Conservation (phyloP, 1,140 invertebrate genomes). For the Ceratina calcarata region DNA sequence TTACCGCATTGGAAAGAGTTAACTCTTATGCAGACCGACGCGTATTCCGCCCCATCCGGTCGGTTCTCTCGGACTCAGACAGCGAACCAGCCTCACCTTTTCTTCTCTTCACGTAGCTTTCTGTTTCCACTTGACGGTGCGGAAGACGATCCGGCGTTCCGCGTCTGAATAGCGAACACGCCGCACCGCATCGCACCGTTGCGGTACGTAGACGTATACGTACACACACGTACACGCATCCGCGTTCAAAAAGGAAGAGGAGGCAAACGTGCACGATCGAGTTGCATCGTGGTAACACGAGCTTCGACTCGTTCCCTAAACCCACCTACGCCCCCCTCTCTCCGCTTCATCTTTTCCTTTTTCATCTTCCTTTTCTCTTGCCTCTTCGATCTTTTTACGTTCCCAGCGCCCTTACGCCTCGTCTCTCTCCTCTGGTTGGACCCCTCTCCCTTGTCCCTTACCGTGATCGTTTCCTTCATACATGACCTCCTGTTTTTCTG, state of each 20-base stretch:
- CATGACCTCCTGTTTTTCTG: not conserved
- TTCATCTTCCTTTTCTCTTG: not conserved
- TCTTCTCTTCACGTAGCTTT: conserved; percentile 54
- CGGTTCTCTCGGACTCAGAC: not conserved
- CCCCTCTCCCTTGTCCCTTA: not conserved
- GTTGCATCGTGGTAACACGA: conserved; percentile 50
- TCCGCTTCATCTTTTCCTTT: not conserved
- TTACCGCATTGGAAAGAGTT: conserved; percentile 51
- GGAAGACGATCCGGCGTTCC: conserved; percentile 62
- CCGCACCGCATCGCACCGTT: not conserved
- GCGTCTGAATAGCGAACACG: conserved; percentile 54
- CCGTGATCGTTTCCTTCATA: not conserved
- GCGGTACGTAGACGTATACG: conserved; percentile 20
- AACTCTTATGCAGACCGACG: conserved; percentile 34
- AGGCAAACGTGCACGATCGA: conserved; percentile 52
- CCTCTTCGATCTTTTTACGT: not conserved
- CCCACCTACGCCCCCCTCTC: not conserved
- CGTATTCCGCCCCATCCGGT: conserved; percentile 21
- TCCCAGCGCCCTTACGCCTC: not conserved
- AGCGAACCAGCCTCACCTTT: conserved; percentile 20
- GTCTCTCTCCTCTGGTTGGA: too few relatives aligned
- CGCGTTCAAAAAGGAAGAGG: conserved; percentile 33
- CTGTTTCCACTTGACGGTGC: conserved; percentile 63
- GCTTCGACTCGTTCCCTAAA: conserved; percentile 6
- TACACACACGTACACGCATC: too few relatives aligned